A percentile compares a stretch with the other conserved stretches of the same genome.
phyloP scores from a whole-genome alignment of 1,140 invertebrate species.

The Tachypleus tridentatus region DNA sequence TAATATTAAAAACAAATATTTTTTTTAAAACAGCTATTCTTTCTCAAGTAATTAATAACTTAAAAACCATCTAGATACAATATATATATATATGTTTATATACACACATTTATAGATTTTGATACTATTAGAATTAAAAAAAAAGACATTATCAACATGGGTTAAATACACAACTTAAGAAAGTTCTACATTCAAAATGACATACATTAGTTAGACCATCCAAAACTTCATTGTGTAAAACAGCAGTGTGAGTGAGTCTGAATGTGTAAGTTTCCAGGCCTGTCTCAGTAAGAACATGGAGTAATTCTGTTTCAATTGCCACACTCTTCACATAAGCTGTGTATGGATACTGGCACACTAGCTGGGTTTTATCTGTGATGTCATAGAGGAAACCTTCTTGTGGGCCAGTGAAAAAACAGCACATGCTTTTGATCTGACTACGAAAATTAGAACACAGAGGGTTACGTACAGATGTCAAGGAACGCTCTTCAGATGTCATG shows the following conservation, averaged over 20 bases:
- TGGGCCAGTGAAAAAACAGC: conserved; percentile 36
- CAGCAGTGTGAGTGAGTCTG: conserved; percentile 41
- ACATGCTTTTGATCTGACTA: conserved; percentile 8
- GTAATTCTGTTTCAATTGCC: conserved; percentile 49
- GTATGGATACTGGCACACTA: conserved; percentile 46
- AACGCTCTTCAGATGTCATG: conserved; percentile 6
- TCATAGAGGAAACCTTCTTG: conserved; percentile 48
- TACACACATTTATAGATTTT: no score
- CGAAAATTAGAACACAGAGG: neutral
- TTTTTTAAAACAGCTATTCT: no score
- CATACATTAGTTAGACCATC: conserved; percentile 24
- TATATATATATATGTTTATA: no score
- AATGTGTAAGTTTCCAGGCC: conserved; percentile 66
- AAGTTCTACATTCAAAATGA: neutral
- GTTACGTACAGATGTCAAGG: conserved; percentile 1
- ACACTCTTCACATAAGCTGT: conserved; percentile 54
- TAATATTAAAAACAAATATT: no score
- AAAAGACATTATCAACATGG: no score
- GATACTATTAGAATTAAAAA: no score
- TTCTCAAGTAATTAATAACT: no score
- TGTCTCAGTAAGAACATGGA: conserved; percentile 60
- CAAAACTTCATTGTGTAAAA: conserved; percentile 20
- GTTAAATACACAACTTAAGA: no score
- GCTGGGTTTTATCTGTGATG: conserved; percentile 29
- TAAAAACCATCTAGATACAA: no score